Conservation (phyloP, 2,888 invertebrate species). For the Clostera curtula region DNA sequence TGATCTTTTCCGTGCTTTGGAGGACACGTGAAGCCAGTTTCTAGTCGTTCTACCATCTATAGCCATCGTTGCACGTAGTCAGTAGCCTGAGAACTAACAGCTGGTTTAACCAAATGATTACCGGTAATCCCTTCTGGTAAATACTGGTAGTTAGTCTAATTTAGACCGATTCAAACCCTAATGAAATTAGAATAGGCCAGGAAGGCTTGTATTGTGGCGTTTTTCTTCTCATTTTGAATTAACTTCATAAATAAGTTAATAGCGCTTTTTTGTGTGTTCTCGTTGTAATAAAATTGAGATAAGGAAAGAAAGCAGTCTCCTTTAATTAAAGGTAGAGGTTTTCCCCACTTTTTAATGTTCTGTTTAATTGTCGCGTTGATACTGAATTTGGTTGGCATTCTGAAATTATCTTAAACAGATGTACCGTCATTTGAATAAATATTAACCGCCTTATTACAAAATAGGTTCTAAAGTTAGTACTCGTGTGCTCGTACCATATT, state of each 20-base stretch:
- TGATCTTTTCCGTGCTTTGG: too few species aligned
- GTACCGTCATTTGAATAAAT: constrained; percentile 18
- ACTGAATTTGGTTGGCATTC: constrained; percentile 27
- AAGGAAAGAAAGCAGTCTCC: constrained; percentile 56
- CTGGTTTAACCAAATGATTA: too few species aligned
- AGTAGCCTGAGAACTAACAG: too few species aligned
- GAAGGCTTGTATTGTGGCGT: too few species aligned
- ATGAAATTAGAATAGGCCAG: too few species aligned
- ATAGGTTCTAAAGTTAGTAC: neutral
- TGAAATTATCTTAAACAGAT: constrained; percentile 28
- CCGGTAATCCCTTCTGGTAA: too few species aligned
- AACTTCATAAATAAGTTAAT: constrained; percentile 52
- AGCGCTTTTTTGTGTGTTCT: constrained; percentile 55
- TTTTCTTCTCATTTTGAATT: neutral
- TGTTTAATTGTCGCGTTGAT: constrained; percentile 45
- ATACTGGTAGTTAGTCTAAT: too few species aligned
- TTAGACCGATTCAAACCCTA: too few species aligned
- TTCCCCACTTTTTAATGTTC: constrained; percentile 43
- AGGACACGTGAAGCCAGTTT: too few species aligned
- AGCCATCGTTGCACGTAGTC: too few species aligned
- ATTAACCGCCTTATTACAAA: constrained; percentile 14
- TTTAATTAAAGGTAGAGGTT: constrained; percentile 58
- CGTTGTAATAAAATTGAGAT: constrained; percentile 63
- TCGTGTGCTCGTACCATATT: too few species aligned
- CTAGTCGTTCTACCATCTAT: too few species aligned